A percentile compares a stretch with the other conserved stretches of the same genome.
These are phyloP conservation scores for Tetraneura akinire DNA, from an alignment of 1,140 invertebrate species.

Conservation along the genomic window DNA sequence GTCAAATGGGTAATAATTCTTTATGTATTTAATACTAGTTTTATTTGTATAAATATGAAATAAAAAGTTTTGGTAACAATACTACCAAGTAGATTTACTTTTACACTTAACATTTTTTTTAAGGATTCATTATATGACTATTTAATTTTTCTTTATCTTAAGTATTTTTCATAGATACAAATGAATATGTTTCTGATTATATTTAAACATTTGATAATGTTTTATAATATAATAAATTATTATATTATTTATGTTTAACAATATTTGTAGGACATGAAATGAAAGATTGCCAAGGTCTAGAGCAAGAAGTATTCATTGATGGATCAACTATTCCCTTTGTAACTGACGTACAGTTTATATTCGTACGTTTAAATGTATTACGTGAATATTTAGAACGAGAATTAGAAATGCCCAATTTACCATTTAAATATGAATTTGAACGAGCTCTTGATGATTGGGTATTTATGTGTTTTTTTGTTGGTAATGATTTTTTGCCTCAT, in stretches of 20 bases:
- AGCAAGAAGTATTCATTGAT: slow-evolving; percentile 50
- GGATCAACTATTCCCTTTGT: slow-evolving; percentile 62
- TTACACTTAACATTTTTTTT: too few species aligned
- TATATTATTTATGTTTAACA: neutral
- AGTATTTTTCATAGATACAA: too few species aligned
- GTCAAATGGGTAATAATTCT: slow-evolving; percentile 74
- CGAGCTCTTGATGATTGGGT: slow-evolving; percentile 97
- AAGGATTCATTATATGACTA: too few species aligned
- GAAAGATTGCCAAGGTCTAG: slow-evolving; percentile 84
- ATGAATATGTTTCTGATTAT: too few species aligned
- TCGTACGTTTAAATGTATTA: slow-evolving; percentile 88
- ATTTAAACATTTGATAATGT: too few species aligned
- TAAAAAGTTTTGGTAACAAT: too few species aligned
- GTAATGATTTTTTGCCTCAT: slow-evolving; percentile 99
- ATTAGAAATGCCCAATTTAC: slow-evolving; percentile 88
- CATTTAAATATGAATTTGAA: slow-evolving; percentile 89
- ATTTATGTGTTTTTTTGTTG: slow-evolving; percentile 99
- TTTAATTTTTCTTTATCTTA: too few species aligned
- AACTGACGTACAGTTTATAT: slow-evolving; percentile 80
- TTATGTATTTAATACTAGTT: too few species aligned
- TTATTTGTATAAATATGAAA: too few species aligned
- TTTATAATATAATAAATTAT: neutral
- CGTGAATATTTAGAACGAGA: slow-evolving; percentile 94
- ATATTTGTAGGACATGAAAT: slow-evolving; percentile 80
- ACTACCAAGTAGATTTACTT: too few species aligned